Evolutionary conservation across 2,797 vertebrate genomes (phyloP).

Genomic region (Echiichthys vipera): DNA sequence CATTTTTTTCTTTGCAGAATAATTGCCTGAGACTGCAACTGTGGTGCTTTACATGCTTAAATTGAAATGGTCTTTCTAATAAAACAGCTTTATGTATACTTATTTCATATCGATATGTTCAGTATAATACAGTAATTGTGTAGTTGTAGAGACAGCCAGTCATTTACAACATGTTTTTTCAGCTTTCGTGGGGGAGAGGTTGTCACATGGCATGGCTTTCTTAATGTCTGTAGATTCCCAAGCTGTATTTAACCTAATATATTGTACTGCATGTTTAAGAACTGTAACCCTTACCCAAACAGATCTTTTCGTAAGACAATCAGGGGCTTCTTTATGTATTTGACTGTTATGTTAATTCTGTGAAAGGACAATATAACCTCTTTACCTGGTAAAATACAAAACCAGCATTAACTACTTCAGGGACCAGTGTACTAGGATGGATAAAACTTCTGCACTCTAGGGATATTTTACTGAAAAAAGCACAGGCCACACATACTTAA

Average conservation of each 20-base stretch:
- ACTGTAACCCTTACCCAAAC: too few relatives aligned
- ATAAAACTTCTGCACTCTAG: neutral
- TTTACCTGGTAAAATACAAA: constrained; percentile 1
- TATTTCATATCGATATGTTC: neutral
- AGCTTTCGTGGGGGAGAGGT: neutral
- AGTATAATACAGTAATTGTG: neutral
- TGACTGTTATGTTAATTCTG: neutral
- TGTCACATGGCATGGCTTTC: neutral
- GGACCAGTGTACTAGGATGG: neutral
- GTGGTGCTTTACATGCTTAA: neutral
- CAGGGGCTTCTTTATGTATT: neutral
- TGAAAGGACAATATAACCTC: neutral
- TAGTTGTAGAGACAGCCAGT: neutral
- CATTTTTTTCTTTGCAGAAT: constrained; percentile 44
- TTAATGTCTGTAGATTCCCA: neutral
- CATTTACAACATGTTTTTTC: neutral
- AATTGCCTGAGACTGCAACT: constrained; percentile 12
- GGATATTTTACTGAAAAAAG: neutral
- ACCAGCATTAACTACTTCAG: neutral
- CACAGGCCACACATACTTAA: neutral
- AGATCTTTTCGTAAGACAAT: neutral
- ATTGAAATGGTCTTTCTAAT: neutral
- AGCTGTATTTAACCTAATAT: neutral
- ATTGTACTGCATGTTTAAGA: neutral
- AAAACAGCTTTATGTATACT: neutral